A percentile compares a stretch with the other conserved stretches of the same genome.
phyloP scores from a whole-genome alignment of 2,888 invertebrate genomes.

The Hyposoter dolosus region DNA sequence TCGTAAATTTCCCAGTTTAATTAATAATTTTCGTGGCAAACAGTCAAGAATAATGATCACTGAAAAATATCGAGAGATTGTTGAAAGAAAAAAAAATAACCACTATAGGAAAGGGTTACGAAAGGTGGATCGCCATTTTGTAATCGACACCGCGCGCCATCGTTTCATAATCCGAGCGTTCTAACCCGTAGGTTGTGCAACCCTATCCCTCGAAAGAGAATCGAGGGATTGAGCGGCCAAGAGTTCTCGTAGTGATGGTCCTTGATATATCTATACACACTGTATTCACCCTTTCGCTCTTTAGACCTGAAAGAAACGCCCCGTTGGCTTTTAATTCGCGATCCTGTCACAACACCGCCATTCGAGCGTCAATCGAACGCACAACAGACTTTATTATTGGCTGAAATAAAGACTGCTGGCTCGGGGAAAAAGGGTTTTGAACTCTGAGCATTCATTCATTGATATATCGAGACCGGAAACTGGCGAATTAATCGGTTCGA shows the following conservation, averaged over 20 bases:
- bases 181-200: conserved; percentile 80
- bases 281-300: conserved; percentile 74
- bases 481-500: not conserved
- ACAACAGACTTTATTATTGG: conserved; percentile 64
- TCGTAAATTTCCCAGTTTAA: too few species aligned
- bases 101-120: conserved; percentile 53
- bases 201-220: conserved; percentile 73
- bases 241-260: not conserved
- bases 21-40: not conserved
- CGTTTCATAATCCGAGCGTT: conserved; percentile 45
- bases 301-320: conserved; percentile 70
- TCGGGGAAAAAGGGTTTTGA: conserved; percentile 27
- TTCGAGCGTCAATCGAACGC: conserved; percentile 79
- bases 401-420: conserved; percentile 56
- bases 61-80: not conserved
- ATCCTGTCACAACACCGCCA: conserved; percentile 81
- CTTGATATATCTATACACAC: conserved; percentile 24
- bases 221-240: conserved; percentile 42
- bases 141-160: conserved; percentile 78
- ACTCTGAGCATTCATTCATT: not conserved
- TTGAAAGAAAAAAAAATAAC: conserved; percentile 21
- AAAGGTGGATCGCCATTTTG: conserved; percentile 78
- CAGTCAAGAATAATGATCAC: not conserved
- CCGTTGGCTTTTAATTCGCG: conserved; percentile 73
- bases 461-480: not conserved